These are phyloP conservation scores for Chondrilla cf. caribensis DNA, from an alignment of 37 sponge, comb jelly and placozoan genomes.

Conservation along the genomic window DNA sequence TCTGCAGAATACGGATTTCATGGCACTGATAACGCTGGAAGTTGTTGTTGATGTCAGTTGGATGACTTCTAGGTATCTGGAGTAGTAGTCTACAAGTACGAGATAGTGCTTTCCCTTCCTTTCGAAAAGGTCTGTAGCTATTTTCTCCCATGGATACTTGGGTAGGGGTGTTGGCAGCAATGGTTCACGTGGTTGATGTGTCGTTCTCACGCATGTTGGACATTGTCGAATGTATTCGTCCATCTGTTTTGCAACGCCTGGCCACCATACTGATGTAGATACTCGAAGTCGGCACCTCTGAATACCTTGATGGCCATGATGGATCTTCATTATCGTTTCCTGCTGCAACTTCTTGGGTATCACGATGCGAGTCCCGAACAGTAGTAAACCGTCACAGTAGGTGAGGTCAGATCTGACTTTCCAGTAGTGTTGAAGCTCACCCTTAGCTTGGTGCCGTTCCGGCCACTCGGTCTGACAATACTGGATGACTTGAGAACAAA, in stretches of 20 bases:
- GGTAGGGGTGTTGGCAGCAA: background rate
- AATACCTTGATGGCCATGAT: background rate
- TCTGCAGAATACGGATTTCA: conserved; percentile 45
- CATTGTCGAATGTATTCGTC: background rate
- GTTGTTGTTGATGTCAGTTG: background rate
- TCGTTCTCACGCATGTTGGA: background rate
- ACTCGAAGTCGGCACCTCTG: background rate
- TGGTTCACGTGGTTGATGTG: background rate
- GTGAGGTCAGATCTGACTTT: background rate
- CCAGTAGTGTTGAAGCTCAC: background rate
- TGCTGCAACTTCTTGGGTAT: background rate
- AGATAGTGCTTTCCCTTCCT: background rate
- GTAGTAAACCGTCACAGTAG: background rate
- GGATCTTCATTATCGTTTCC: background rate
- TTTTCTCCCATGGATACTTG: too few species aligned
- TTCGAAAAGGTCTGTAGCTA: background rate
- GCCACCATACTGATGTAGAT: conserved; percentile 5
- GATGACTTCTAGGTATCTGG: background rate
- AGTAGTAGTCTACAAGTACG: conserved; percentile 9
- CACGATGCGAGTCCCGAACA: background rate
- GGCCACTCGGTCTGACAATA: conserved; percentile 2
- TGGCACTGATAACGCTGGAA: background rate
- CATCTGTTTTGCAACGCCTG: background rate
- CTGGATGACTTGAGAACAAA: background rate
- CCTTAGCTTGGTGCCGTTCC: background rate